Base-by-base conservation (phyloP, 2,888 invertebrate species). In the Papilio elwesi region DNA sequence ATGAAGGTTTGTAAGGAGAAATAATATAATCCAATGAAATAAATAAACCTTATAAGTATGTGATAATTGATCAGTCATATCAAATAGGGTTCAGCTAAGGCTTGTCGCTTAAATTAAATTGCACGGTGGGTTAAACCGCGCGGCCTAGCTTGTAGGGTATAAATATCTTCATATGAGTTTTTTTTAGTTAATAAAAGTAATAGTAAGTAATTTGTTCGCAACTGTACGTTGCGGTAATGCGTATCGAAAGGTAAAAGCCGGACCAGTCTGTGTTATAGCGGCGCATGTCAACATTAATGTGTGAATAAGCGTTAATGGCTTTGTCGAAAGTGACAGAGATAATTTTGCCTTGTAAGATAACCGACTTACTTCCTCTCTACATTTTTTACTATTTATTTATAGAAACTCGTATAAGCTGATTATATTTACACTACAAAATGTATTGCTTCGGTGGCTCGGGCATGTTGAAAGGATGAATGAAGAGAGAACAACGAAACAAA, bases 241-340 rank as follows among this genome's bases (percentile, higher is more conserved):
- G 51, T 71, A 71, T 66, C 71, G 66, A 71, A 71, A 71, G 66
- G 13, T 71, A 71, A 66, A 66, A 71, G 59, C 66, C 59, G 52
- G 66, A 65, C 71, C 51, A 66, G 66, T 59, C 70, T 55, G 55
- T 64, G 38, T 59, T 66, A 57, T 38, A 71, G 57, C 62, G 66
- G 49, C 63, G 71, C 70, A 70, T 70, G 70, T 66, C 57, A 71
- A 66, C 71, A 43, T 63, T 66, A 59, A 71, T 59, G 66, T 66
- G 66, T 66, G 57, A 71, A 71, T 66, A 71, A 59, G 51, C 49
- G 15, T 59, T 71, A 71, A 71, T 59, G 16, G 49, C 59, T 71
- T 51, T 59, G 71, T 71, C 66, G 66, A 71, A 66, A 66, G 71
- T 57, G 65, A 49, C 65, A 43, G 55, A 38, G 49, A 66, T 15